phyloP scores from a whole-genome alignment of 2,888 invertebrate genomes.

The Dolichomitus sp. region DNA sequence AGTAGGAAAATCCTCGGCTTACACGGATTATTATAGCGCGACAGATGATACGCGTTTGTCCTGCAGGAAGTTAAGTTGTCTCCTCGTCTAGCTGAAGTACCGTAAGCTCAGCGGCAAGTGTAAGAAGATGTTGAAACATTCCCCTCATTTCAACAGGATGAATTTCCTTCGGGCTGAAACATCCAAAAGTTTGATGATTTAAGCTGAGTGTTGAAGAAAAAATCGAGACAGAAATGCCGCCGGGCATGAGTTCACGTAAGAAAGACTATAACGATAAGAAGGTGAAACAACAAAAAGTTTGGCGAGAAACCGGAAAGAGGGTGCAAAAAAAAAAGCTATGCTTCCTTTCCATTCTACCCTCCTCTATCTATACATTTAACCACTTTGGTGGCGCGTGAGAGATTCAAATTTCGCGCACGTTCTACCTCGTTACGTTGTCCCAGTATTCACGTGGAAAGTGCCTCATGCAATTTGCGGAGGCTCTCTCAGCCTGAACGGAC shows the following conservation, averaged over 20 bases:
- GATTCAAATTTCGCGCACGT: slow-evolving; percentile 70
- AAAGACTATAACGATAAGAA: slow-evolving; percentile 42
- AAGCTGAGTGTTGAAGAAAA: slow-evolving; percentile 9
- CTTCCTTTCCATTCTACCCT: neutral
- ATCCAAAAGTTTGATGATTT: slow-evolving; percentile 35
- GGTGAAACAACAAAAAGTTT: slow-evolving; percentile 18
- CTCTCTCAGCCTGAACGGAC: slow-evolving; percentile 56
- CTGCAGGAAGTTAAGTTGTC: slow-evolving; percentile 41
- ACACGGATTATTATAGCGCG: slow-evolving; percentile 58
- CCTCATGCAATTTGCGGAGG: slow-evolving; percentile 68
- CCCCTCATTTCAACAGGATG: neutral
- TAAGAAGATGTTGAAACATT: slow-evolving; percentile 12
- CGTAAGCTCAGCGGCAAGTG: slow-evolving; percentile 4
- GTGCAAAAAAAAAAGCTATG: neutral
- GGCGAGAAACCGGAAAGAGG: slow-evolving; percentile 8
- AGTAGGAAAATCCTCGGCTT: slow-evolving; percentile 60
- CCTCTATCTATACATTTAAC: slow-evolving; percentile 46
- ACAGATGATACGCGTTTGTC: slow-evolving; percentile 51
- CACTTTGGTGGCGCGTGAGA: slow-evolving; percentile 52
- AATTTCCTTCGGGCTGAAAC: slow-evolving; percentile 22
- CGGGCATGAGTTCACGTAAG: neutral
- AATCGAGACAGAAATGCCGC: neutral
- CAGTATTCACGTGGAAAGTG: slow-evolving; percentile 69
- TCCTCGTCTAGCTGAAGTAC: neutral
- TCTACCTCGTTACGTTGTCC: slow-evolving; percentile 66